Base-by-base conservation (phyloP, 2,797 vertebrate species). In the Pangasius larnaudii region DNA sequence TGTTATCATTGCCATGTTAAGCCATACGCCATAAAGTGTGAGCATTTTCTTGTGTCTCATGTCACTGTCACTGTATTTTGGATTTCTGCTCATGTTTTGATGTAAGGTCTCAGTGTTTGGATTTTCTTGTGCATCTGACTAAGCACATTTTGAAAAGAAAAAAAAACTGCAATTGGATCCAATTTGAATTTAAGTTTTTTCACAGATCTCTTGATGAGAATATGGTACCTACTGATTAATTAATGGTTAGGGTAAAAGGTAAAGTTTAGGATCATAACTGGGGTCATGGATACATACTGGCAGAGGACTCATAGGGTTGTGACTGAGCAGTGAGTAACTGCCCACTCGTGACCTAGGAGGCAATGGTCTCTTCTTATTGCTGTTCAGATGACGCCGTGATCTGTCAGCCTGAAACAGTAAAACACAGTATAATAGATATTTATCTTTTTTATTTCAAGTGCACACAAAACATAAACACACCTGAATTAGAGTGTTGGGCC, bases 401-500 rank as follows among this genome's bases (percentile, higher is more conserved):
- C 89, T 79, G 56, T 92, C 92, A 13, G 74, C 14, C 91, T 93
- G 74, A 51, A 86, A 82, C 24, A 85, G 42, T 49, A 56, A 61
- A 69, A 49, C 8, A 49, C 3, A 74, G 6, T 46, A 36, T 16
- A 58, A 69, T 59, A 69, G 13, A 7, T 51, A 0, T 82, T 49
- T 6, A 56, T 53, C 16, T 75, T 42, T 27, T 42, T 33, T 0
- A n/a, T 39, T 14, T 39, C 18, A 61, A 3, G 9, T 72, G 30
- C 9, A 59, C 39, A 81, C 22, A 67, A 63, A 33, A 81, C 30
- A 79, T 61, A 63, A 33, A 71, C 85, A 91, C 93, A 96, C 95
- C 94, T 96, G 96, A 91, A 95, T 94, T 88, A 96, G 93, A 80
- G 93, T 93, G 87, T 96, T 96, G 24, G 96, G 95, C 88, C 93